Evolutionary conservation across 2,113 vertebrate genomes (phyloP).

Genomic region (Antigone vipio): DNA sequence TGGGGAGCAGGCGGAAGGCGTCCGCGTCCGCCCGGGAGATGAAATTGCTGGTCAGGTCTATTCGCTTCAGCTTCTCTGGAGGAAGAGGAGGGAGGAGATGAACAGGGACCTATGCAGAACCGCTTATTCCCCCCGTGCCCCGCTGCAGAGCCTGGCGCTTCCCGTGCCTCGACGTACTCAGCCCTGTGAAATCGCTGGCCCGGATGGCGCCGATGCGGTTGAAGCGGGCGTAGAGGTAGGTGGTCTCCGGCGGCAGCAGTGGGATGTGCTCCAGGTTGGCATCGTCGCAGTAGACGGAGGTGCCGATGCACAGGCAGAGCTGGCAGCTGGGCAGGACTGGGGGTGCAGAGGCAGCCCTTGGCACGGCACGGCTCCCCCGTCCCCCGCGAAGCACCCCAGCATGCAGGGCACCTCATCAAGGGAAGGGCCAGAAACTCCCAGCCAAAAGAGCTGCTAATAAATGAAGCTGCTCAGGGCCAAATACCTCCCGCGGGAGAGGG

Average conservation of each 20-base stretch:
- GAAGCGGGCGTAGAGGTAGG: constrained; percentile 82
- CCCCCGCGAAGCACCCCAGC: background rate
- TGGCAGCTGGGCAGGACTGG: constrained; percentile 80
- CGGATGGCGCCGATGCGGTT: constrained; percentile 75
- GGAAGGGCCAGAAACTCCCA: background rate
- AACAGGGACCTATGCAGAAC: accelerated
- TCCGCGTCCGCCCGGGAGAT: constrained; percentile 70
- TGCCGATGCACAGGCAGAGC: constrained; percentile 79
- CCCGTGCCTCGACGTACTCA: constrained; percentile 62
- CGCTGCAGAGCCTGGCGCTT: background rate
- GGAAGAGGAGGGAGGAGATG: background rate
- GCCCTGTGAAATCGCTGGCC: constrained; percentile 70
- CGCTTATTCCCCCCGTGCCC: accelerated
- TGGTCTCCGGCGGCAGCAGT: constrained; percentile 74
- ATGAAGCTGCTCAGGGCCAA: background rate
- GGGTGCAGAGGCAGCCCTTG: background rate
- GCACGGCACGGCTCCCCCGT: accelerated
- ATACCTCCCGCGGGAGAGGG: background rate
- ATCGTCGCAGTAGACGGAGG: constrained; percentile 83
- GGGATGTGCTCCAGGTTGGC: constrained; percentile 70
- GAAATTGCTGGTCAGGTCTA: constrained; percentile 81
- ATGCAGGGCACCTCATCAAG: background rate
- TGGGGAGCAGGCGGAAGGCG: constrained; percentile 65
- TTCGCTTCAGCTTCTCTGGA: constrained; percentile 76
- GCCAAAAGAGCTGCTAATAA: background rate